These are phyloP conservation scores for Helicoverpa zea DNA, from an alignment of 1,140 invertebrate species.

Conservation along the genomic window DNA sequence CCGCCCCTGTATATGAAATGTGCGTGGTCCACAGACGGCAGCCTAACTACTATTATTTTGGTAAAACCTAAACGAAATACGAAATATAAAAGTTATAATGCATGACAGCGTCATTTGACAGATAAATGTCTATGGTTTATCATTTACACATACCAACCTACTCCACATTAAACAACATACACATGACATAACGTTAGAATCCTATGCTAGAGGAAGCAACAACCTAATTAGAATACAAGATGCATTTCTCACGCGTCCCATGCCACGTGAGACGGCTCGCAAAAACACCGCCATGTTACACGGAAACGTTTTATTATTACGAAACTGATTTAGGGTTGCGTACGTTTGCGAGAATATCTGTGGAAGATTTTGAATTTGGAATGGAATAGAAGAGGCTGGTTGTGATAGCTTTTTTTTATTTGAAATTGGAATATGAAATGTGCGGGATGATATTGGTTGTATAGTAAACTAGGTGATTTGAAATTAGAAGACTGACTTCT, in stretches of 20 bases:
- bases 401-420: background rate
- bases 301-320: conserved; percentile 70
- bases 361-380: background rate
- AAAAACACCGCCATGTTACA: conserved; percentile 69
- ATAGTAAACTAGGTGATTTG: too few species aligned
- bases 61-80: too few species aligned
- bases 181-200: conserved; percentile 6
- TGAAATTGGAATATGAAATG: too few species aligned
- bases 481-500: too few species aligned
- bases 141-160: background rate
- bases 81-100: too few species aligned
- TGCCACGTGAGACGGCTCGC: conserved; percentile 64
- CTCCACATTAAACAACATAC: background rate
- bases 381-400: background rate
- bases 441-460: too few species aligned
- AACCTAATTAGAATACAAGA: conserved; percentile 74
- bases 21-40: too few species aligned
- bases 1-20: too few species aligned
- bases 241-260: conserved; percentile 73
- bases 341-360: background rate
- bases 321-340: conserved; percentile 54
- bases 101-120: too few species aligned
- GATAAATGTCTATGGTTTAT: background rate
- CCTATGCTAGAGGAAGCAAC: conserved; percentile 58
- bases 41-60: too few species aligned